Evolutionary conservation across 1,140 invertebrate genomes (phyloP), one percentile per base, ranked within the genome.

Genomic region (Periplaneta americana): DNA sequence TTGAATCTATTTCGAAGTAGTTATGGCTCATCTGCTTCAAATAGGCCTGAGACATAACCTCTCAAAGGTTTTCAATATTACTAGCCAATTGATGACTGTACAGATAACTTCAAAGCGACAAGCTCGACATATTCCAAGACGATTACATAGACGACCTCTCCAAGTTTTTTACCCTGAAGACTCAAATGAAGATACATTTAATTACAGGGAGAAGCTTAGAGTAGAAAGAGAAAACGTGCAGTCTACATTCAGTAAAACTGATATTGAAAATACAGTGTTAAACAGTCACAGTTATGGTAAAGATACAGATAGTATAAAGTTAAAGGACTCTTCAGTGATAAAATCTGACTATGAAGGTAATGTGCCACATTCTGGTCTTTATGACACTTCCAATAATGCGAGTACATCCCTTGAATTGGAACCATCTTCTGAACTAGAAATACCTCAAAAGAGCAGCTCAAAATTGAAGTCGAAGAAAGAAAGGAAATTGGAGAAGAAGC

Each of bases 141-240:
- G 79, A 82, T 28, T 33, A 37, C 82, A 82, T 80, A 85, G 87
- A 33, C 80, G 22, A 76, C 84, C 84, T 31, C 22, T 33, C 36
- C 77, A 80, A 39, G 86, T 88, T 81, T 79, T 86, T 28, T 86
- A 88, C 32, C 84, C 87, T 78, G 80, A 87, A 35, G 86, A 88
- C 80, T 78, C 86, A 78, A 85, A 82, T 31, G 85, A 87, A 13
- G 79, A 74, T 18, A 79, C 85, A 22, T 80, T 28, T 66, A 66
- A 28, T 28, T 66, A 85, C 32, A 32, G 3, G 36, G 28, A 66
- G 80, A 75, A 66, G 66, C 35, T 78, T 2, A 78, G 37, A 3
- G 22, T 78, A 34, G 76, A 78, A 28, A 78, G 76, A 78, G 76
- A 78, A 22, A 39, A 11, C 18, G 32, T 76, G n/a, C 32, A n/a